These are phyloP conservation scores for Synergus umbraculus DNA, from an alignment of 2,888 invertebrate species.

Conservation along the genomic window DNA sequence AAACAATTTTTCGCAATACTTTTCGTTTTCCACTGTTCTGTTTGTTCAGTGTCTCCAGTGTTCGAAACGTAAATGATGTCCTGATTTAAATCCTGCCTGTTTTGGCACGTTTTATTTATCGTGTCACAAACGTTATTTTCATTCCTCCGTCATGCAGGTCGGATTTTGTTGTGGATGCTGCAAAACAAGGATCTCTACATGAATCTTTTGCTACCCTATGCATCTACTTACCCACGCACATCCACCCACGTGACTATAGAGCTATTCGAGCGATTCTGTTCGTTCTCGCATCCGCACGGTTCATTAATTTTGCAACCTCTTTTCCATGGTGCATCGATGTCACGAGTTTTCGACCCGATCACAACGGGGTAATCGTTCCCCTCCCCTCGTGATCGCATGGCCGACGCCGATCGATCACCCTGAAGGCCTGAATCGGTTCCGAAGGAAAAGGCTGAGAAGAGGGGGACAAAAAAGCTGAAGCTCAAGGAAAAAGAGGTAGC, in stretches of 20 bases:
- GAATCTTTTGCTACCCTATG: conserved; percentile 19
- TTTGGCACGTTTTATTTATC: neutral
- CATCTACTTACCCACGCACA: neutral
- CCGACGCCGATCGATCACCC: conserved; percentile 54
- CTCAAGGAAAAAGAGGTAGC: conserved; percentile 20
- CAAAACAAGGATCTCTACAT: conserved; percentile 12
- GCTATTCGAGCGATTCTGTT: conserved; percentile 28
- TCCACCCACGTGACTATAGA: conserved; percentile 27
- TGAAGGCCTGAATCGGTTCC: conserved; percentile 49
- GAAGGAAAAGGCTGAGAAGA: neutral
- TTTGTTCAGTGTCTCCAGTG: too few species aligned
- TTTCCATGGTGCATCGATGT: conserved; percentile 20
- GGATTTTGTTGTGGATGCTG: conserved; percentile 9
- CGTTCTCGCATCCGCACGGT: neutral
- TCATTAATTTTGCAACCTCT: conserved; percentile 36
- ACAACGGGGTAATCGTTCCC: conserved; percentile 50
- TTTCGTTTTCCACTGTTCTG: too few species aligned
- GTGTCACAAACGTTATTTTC: neutral
- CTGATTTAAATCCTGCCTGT: neutral
- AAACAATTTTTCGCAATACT: too few species aligned
- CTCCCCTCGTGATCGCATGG: conserved; percentile 55
- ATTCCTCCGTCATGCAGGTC: conserved; percentile 1
- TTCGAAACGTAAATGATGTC: neutral
- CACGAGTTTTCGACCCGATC: conserved; percentile 42
- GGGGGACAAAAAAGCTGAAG: too few species aligned